phyloP scores from a whole-genome alignment of 2,888 invertebrate species.

The Brassicogethes aeneus region DNA sequence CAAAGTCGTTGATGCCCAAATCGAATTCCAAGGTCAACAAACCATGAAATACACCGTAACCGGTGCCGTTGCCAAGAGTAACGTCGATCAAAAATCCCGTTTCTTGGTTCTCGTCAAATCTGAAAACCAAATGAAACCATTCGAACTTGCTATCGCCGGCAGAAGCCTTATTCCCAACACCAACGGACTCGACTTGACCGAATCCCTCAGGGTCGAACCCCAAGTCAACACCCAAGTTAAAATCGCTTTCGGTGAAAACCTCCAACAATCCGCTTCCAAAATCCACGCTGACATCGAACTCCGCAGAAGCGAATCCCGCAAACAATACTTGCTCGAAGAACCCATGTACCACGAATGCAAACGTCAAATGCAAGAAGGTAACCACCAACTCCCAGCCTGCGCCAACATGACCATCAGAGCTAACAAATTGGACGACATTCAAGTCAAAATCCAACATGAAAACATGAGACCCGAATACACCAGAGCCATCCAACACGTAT shows the following conservation, averaged over 20 bases:
- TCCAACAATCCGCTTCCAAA: slow-evolving; percentile 27
- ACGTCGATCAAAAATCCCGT: slow-evolving; percentile 48
- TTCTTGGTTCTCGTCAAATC: slow-evolving; percentile 42
- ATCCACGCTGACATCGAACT: slow-evolving; percentile 35
- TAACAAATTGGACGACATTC: slow-evolving; percentile 46
- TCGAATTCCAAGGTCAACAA: slow-evolving; percentile 47
- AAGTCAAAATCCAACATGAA: slow-evolving; percentile 44
- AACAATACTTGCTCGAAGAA: slow-evolving; percentile 42
- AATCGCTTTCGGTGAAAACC: slow-evolving; percentile 45
- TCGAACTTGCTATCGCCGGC: slow-evolving; percentile 44
- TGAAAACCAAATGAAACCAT: slow-evolving; percentile 31
- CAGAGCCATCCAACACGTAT: slow-evolving; percentile 42
- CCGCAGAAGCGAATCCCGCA: slow-evolving; percentile 43
- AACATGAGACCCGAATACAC: slow-evolving; percentile 42
- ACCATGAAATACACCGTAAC: slow-evolving; percentile 46
- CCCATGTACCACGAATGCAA: slow-evolving; percentile 42
- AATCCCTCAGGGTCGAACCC: slow-evolving; percentile 47
- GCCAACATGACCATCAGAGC: slow-evolving; percentile 46
- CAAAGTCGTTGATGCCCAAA: slow-evolving; percentile 46
- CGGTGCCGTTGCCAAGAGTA: slow-evolving; percentile 47
- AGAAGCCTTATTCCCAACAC: slow-evolving; percentile 43
- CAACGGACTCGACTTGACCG: slow-evolving; percentile 45
- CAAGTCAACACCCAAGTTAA: slow-evolving; percentile 44
- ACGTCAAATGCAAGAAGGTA: slow-evolving; percentile 43
- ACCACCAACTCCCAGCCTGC: slow-evolving; percentile 47